Evolutionary conservation across 2,113 vertebrate genomes (phyloP), one percentile per base, ranked within the genome.

Genomic region (Oxyruncus cristatus): DNA sequence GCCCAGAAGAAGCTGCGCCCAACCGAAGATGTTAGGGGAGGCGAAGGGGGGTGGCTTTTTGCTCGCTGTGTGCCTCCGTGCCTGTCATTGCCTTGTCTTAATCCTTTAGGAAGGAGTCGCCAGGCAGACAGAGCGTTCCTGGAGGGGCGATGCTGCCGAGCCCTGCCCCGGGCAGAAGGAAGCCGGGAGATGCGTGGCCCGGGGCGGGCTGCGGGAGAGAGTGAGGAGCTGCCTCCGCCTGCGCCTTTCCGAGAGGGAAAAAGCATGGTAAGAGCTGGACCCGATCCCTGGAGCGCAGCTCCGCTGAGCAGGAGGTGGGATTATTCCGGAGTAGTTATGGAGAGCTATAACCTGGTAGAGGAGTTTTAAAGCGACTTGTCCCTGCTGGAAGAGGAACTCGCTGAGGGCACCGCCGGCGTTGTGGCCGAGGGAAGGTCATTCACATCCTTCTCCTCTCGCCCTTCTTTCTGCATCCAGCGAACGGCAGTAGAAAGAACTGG

Each of bases 71-170:
- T 41, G 44, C 47, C 72, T 91, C 85, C 86, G 15, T 58, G 76
- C 62, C 73, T 91, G 67, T 86, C 59, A 95, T 93, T 91, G 17
- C 67, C 66, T 81, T 87, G 30, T 95, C 65, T 97, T 96, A 71
- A 95, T 94, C 85, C 93, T 90, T 58, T 94, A 97, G 97, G 93
- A 95, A 94, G 79, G 81, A 84, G 55, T 61, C 63, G 27, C 50
- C 71, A 4, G 87, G 66, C 78, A 59, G 78, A 46, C 61, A 71
- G 93, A 94, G 65, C 62, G 67, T 91, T 82, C 49, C 81, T n/a
- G 92, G 76, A 90, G 55, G 68, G 88, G 81, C 63, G 73, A 97
- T 97, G 95, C 83, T 91, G 93, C 88, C 89, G 71, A 93, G 90
- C 80, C 78, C 86, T 78, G 92, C 94, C 52, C 95, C 92, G 80